Evolutionary conservation across 1,140 invertebrate species (phyloP), one percentile per base, ranked within the genome.

Genomic region (Drosophila melanica): DNA sequence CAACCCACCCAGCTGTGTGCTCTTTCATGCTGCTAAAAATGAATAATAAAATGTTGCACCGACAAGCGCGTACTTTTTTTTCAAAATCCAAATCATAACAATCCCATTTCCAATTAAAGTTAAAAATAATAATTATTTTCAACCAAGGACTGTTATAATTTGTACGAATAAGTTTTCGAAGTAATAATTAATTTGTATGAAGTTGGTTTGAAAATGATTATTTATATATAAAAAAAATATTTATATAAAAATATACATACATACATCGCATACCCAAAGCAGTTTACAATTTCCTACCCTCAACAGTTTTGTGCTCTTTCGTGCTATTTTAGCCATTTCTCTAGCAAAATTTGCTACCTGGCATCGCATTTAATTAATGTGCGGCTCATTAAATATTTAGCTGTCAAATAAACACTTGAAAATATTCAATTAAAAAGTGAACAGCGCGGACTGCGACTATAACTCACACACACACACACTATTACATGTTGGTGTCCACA

Each of bases 371-470:
- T 77, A 79, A 87, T 84, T 89, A 77, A 77, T 78, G 62, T 67
- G 65, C 53, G 53, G 67, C 71, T 90, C 75, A 89, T 85, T 85
- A 89, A 85, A 78, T 81, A 89, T 90, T 89, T 85, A 81, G 60
- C 85, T 74, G 71, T 85, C 81, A 66, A 87, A 76, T 81, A 85
- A 89, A 79, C 75, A 89, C 85, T 90, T 63, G 65, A 90, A 85
- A 84, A 81, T 85, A 86, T 89, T 90, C 86, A 90, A 89, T 89
- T 89, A 89, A 89, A 90, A 90, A 79, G 77, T 75, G 77, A 69
- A 72, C 58, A 77, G 8, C 72, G 14, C 10, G 30, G 30, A 51
- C 50, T 16, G 11, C 30, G 55, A 30, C 45, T 60, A 65, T 53
- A 35, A 63, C 74, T 57, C 48, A 63, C 63, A 68, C 30, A 51